Evolutionary conservation across 1,140 invertebrate species (phyloP).

Genomic region (Leptestheria dahalacensis): DNA sequence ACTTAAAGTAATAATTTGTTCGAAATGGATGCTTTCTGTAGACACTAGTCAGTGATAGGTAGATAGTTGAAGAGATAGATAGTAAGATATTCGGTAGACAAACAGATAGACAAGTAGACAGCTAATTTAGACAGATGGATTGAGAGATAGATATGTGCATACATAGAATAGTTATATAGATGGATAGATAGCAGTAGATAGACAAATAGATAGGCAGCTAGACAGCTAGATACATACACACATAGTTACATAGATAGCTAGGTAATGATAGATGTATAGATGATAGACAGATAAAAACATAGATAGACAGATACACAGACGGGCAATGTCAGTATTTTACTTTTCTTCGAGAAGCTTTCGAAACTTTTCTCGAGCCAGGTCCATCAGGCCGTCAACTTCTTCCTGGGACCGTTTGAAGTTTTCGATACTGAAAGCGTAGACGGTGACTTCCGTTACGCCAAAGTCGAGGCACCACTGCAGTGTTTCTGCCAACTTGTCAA

Average conservation of each 20-base stretch:
- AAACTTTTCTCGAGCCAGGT: conserved; percentile 81
- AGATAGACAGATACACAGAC: conserved; percentile 15
- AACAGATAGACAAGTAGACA: too few relatives aligned
- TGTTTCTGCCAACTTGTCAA: conserved; percentile 88
- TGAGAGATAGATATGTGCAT: too few relatives aligned
- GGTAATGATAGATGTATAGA: too few relatives aligned
- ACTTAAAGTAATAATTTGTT: background rate
- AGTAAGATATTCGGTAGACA: background rate
- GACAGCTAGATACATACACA: too few relatives aligned
- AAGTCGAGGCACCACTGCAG: conserved; percentile 66
- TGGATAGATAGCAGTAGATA: too few relatives aligned
- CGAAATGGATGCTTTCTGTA: too few relatives aligned
- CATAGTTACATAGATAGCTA: too few relatives aligned
- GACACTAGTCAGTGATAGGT: too few relatives aligned
- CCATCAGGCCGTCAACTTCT: conserved; percentile 81
- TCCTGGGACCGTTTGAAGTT: conserved; percentile 90
- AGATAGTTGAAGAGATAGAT: background rate
- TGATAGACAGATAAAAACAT: background rate
- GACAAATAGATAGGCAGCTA: too few relatives aligned
- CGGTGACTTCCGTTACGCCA: conserved; percentile 74
- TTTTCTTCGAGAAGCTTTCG: conserved; percentile 64
- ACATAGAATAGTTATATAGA: too few relatives aligned
- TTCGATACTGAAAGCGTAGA: conserved; percentile 98
- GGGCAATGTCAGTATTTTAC: conserved; percentile 31
- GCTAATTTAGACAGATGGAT: too few relatives aligned